These are phyloP conservation scores for Neostethus bicornis DNA, from an alignment of 2,797 vertebrate genomes.

Conservation along the genomic window DNA sequence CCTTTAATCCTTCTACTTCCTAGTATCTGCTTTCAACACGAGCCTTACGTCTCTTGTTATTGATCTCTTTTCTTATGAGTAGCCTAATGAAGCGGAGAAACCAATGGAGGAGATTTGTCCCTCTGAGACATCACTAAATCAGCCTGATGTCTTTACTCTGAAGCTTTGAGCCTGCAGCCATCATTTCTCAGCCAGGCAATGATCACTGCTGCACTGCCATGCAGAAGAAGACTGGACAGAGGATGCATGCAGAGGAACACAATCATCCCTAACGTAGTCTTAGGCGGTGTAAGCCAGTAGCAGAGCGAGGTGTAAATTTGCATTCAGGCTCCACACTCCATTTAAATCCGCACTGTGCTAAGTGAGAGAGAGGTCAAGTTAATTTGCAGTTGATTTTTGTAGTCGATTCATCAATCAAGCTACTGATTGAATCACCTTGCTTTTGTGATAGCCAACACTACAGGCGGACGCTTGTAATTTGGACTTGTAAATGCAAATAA, in stretches of 20 bases:
- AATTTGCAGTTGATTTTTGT: slow-evolving; percentile 58
- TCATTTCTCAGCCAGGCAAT: slow-evolving; percentile 50
- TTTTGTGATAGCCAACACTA: slow-evolving; percentile 46
- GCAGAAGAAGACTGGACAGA: slow-evolving; percentile 45
- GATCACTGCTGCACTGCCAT: slow-evolving; percentile 14
- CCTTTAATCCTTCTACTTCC: slow-evolving; percentile 41
- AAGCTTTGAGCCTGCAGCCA: slow-evolving; percentile 36
- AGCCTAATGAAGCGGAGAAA: slow-evolving; percentile 67
- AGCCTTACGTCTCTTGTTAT: slow-evolving; percentile 52
- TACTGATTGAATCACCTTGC: slow-evolving; percentile 57
- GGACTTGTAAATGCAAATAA: slow-evolving; percentile 36
- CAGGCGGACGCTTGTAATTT: slow-evolving; percentile 41
- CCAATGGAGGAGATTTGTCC: slow-evolving; percentile 58
- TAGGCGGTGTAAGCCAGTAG: slow-evolving; percentile 21
- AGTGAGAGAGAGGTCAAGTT: slow-evolving; percentile 58
- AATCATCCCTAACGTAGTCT: slow-evolving; percentile 36
- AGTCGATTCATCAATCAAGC: slow-evolving; percentile 59
- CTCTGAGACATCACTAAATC: slow-evolving; percentile 64
- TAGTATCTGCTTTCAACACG: slow-evolving; percentile 25
- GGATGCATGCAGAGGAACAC: too few species aligned
- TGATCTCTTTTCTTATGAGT: slow-evolving; percentile 70
- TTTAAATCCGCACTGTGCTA: slow-evolving; percentile 27
- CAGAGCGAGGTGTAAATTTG: slow-evolving; percentile 48
- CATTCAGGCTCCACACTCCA: slow-evolving; percentile 52
- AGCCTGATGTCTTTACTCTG: slow-evolving; percentile 66